Conservation (phyloP, 2,797 vertebrate genomes). For the Pangasius krempfi region DNA sequence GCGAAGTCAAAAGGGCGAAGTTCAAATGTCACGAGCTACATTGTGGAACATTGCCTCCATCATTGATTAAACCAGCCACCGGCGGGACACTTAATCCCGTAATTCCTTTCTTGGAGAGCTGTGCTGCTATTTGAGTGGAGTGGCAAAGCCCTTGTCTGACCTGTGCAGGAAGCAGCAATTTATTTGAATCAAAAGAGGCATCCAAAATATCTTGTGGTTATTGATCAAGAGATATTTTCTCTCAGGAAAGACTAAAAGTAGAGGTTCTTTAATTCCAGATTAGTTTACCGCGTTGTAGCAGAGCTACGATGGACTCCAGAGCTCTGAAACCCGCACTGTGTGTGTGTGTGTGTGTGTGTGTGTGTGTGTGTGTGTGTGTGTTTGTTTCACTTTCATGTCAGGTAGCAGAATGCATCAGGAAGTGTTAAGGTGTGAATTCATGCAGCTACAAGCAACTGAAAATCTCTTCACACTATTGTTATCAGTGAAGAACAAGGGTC, state of each 20-base stretch:
- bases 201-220: conserved; percentile 69
- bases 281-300: conserved; percentile 32
- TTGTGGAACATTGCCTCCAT: neutral
- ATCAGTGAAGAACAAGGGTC: neutral
- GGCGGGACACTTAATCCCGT: conserved; percentile 28
- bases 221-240: conserved; percentile 64
- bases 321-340: conserved; percentile 9
- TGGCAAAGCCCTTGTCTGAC: conserved; percentile 52
- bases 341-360: conserved; percentile 10
- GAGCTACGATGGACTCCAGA: conserved; percentile 22
- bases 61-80: conserved; percentile 19
- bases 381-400: neutral
- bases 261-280: conserved; percentile 42
- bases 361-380: neutral
- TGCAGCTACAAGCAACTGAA: neutral
- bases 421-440: conserved; percentile 14
- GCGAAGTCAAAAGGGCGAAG: neutral
- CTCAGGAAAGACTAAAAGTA: conserved; percentile 44
- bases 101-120: conserved; percentile 32
- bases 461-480: neutral
- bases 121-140: conserved; percentile 23
- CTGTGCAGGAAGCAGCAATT: conserved; percentile 64
- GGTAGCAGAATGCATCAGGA: conserved; percentile 8
- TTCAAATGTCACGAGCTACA: neutral
- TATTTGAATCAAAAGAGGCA: conserved; percentile 66